Base-by-base conservation (phyloP, 2,888 invertebrate species). In the Melikaiella ostensackeni region DNA sequence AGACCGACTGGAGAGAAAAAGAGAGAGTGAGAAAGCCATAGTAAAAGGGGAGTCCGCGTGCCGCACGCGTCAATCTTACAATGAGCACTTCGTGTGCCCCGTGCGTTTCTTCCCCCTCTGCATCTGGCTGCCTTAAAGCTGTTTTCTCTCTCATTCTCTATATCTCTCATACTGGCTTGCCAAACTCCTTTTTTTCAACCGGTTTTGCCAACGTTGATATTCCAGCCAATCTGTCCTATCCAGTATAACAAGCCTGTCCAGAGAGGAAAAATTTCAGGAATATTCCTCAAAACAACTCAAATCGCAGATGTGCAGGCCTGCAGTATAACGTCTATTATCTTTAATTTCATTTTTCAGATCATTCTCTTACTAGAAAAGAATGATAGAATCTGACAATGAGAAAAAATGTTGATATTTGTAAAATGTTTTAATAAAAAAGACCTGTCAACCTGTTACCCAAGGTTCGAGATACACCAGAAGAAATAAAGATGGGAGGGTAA, bases 1-100 rank as follows among this genome's bases (percentile, higher is more conserved):
- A 76, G 70, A 78, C 77, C 74, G 74, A 78, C 75, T 77, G 82
- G 79, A 78, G 83, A 79, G 77, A 80, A 81, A 78, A 77, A 77
- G 83, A 77, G 64, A 79, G 77, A 76, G 77, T 83, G 83, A 83
- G 83, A 80, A 80, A 77, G 57, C 78, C 80, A 82, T 79, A 78
- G 78, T 81, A 83, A 83, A 80, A 83, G 80, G 88, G 88, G 89
- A 88, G 87, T 86, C 88, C 89, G 88, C 87, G 88, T 88, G 90
- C 89, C 89, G 91, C 90, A 91, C 91, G 91, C 91, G 90, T 90
- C 90, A 84, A 89, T 90, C 91, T 91, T 91, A 90, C 91, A 90
- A 91, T 90, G 86, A 89, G 85, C 86, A 88, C 90, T 89, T 87
- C 85, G 90, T 86, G 88, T 85, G 87, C 89, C 88, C 87, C 89